A percentile compares a stretch with the other conserved stretches of the same genome.
These are phyloP conservation scores for Erithacus rubecula DNA, from an alignment of 2,797 vertebrate genomes.

Conservation along the genomic window DNA sequence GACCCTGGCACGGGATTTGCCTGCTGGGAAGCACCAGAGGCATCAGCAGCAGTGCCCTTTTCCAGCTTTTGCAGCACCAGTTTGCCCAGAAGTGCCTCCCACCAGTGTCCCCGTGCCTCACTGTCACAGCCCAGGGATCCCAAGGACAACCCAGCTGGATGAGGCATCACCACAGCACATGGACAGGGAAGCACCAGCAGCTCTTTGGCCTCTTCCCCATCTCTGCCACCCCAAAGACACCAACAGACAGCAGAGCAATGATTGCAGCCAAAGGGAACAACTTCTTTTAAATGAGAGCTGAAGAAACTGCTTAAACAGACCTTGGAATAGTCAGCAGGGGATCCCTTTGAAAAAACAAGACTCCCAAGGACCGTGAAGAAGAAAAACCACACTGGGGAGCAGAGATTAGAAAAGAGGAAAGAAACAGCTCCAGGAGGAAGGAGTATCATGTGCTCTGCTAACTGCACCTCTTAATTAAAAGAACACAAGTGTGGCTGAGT, in stretches of 20 bases:
- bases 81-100: not conserved
- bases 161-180: not conserved
- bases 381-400: not conserved
- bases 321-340: slow-evolving; percentile 34
- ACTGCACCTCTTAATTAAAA: slow-evolving; percentile 45
- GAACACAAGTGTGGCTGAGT: not conserved
- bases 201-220: not conserved
- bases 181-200: not conserved
- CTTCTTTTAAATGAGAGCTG: not conserved
- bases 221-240: not conserved
- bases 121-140: fast-evolving
- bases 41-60: not conserved
- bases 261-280: not conserved
- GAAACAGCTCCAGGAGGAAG: slow-evolving; percentile 37
- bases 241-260: not conserved
- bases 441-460: not conserved
- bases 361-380: slow-evolving; percentile 16
- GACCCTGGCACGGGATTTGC: not conserved
- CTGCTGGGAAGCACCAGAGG: not conserved
- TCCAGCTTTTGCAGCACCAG: not conserved
- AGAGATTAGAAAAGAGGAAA: slow-evolving; percentile 42
- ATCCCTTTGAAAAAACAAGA: slow-evolving; percentile 22
- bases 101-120: not conserved
- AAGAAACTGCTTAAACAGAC: slow-evolving; percentile 5
- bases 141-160: not conserved